Conservation (phyloP, 1,140 invertebrate genomes). For the Drosophila nigrodunni region DNA sequence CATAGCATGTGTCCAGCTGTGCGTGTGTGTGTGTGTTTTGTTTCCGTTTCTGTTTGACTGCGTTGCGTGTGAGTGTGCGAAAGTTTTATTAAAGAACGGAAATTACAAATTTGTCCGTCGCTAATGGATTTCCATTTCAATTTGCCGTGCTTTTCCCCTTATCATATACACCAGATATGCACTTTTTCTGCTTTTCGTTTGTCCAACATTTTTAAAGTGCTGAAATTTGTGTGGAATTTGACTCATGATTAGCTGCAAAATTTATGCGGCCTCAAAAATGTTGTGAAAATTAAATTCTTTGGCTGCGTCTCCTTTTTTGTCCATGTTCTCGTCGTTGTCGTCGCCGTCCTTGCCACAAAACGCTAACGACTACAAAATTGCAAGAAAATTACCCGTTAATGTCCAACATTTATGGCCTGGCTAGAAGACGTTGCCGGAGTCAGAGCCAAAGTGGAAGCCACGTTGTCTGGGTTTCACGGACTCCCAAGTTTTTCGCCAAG, state of each 20-base stretch:
- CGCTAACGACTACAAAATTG: constrained; percentile 84
- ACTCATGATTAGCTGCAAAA: constrained; percentile 60
- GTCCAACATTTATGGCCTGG: constrained; percentile 79
- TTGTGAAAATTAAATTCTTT: constrained; percentile 61
- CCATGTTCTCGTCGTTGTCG: constrained; percentile 39
- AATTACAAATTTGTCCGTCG: constrained; percentile 83
- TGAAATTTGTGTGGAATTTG: constrained; percentile 23
- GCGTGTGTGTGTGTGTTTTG: constrained; percentile 48
- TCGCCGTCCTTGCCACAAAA: constrained; percentile 77
- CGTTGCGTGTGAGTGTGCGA: constrained; percentile 51
- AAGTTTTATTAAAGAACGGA: constrained; percentile 71
- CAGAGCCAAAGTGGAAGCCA: constrained; percentile 33
- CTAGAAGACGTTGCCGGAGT: constrained; percentile 46
- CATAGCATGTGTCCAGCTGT: constrained; percentile 36
- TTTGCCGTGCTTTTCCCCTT: constrained; percentile 59
- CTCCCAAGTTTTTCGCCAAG: constrained; percentile 38
- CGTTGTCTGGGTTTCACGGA: constrained; percentile 43
- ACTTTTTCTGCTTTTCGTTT: neutral
- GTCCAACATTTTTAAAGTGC: constrained; percentile 31
- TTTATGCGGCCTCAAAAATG: constrained; percentile 58
- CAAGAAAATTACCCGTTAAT: constrained; percentile 84
- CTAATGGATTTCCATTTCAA: constrained; percentile 81
- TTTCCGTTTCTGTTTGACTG: constrained; percentile 42
- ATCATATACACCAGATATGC: neutral
- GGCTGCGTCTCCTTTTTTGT: constrained; percentile 13